Conservation (phyloP, 2,888 invertebrate species). For the Ferdinandea cuprea region DNA sequence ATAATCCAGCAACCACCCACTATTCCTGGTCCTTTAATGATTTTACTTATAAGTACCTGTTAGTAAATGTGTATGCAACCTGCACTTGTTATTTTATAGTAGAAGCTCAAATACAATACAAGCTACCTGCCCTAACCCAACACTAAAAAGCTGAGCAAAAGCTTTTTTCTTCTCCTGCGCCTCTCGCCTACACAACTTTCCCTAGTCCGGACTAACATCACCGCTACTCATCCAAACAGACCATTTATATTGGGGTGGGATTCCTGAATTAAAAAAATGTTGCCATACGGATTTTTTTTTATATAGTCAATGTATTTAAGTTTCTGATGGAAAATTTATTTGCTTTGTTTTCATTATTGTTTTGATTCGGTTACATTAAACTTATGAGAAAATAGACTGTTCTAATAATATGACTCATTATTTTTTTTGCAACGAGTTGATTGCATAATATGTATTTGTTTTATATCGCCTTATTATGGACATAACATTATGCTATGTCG, state of each 20-base stretch:
- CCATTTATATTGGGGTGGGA: constrained; percentile 20
- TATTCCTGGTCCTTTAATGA: too few species aligned
- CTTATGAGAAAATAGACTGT: too few species aligned
- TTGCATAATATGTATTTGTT: constrained; percentile 27
- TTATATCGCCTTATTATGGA: not conserved
- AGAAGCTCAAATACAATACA: too few species aligned
- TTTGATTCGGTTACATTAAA: constrained; percentile 21
- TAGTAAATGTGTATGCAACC: too few species aligned
- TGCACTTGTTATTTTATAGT: too few species aligned
- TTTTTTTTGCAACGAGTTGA: constrained; percentile 6
- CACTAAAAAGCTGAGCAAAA: constrained; percentile 28
- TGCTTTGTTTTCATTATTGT: constrained; percentile 26
- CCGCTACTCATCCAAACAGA: not conserved
- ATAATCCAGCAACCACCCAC: too few species aligned
- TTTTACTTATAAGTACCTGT: too few species aligned
- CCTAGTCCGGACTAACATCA: not conserved
- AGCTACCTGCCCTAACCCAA: constrained; percentile 67
- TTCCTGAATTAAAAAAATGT: constrained; percentile 36
- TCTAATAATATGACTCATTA: constrained; percentile 15
- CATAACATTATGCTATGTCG: not conserved
- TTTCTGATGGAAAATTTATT: constrained; percentile 25
- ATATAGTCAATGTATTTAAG: not conserved
- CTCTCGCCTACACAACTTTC: not conserved
- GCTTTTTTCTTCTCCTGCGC: constrained; percentile 43
- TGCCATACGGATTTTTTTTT: too few species aligned